phyloP scores from a whole-genome alignment of 1,140 invertebrate species.

The Bombus soroeensis region DNA sequence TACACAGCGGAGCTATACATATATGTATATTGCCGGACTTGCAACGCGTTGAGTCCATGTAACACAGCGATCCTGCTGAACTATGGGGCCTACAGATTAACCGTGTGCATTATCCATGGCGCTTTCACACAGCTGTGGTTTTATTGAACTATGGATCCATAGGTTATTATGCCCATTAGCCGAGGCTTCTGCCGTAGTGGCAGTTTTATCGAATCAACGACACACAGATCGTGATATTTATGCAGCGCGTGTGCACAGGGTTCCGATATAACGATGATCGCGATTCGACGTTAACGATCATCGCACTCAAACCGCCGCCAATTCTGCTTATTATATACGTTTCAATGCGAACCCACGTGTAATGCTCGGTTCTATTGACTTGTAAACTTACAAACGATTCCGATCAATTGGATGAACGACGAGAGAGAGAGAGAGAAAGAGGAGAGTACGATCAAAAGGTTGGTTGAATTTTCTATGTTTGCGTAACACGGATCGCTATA shows the following conservation, averaged over 20 bases:
- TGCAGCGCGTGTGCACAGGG: background rate
- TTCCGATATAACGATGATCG: background rate
- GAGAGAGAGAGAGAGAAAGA: background rate
- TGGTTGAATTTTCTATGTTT: background rate
- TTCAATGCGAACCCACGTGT: background rate
- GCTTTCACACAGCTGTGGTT: background rate
- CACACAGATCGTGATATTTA: background rate
- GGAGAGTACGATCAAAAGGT: background rate
- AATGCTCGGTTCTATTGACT: background rate
- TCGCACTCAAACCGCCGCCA: too few relatives aligned
- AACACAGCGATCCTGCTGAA: background rate
- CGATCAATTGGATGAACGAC: background rate
- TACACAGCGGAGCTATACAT: background rate
- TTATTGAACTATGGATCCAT: background rate
- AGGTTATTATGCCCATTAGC: constrained; percentile 10
- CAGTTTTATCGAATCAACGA: background rate
- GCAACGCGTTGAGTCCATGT: background rate
- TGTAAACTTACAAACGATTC: background rate
- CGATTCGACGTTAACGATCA: background rate
- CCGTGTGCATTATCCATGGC: constrained; percentile 1
- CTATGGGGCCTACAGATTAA: background rate
- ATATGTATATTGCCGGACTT: background rate
- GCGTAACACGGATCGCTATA: background rate
- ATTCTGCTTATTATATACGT: background rate
- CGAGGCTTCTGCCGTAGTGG: background rate